These are phyloP conservation scores for Chrosomus eos DNA, from an alignment of 2,797 vertebrate species.

Conservation along the genomic window DNA sequence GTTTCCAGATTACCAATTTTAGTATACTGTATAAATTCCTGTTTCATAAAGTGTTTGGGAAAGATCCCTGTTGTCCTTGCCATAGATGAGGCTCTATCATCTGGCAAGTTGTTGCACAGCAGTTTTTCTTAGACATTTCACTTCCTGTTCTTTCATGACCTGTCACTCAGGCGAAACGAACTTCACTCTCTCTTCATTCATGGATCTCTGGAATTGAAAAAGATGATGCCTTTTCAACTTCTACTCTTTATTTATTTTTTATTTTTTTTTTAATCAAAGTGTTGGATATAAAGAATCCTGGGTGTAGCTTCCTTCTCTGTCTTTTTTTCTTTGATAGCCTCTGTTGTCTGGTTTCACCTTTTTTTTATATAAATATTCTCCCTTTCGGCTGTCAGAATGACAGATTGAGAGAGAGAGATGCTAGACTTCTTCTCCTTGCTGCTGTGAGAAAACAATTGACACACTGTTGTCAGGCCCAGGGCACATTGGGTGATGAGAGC, in stretches of 20 bases:
- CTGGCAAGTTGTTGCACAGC: conserved; percentile 1
- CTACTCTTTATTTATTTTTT: background rate
- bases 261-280: background rate
- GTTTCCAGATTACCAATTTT: background rate
- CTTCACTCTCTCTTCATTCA: conserved; percentile 6
- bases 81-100: conserved; percentile 2
- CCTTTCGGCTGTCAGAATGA: conserved; percentile 72
- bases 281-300: conserved; percentile 25
- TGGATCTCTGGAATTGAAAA: conserved; percentile 26
- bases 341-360: conserved; percentile 31
- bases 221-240: conserved; percentile 38
- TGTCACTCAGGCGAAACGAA: background rate
- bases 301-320: conserved; percentile 5
- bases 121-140: conserved; percentile 1
- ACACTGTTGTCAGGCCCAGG: conserved; percentile 62
- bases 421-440: conserved; percentile 63
- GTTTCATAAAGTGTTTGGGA: background rate
- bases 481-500: conserved; percentile 35
- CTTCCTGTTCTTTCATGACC: background rate
- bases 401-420: conserved; percentile 66
- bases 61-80: background rate
- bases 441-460: conserved; percentile 73
- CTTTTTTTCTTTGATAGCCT: conserved; percentile 45
- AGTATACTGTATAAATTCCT: background rate
- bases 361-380: conserved; percentile 35